Evolutionary conservation across 1,140 invertebrate species (phyloP).

Genomic region (Pachyrhynchus sulphureomaculatus): DNA sequence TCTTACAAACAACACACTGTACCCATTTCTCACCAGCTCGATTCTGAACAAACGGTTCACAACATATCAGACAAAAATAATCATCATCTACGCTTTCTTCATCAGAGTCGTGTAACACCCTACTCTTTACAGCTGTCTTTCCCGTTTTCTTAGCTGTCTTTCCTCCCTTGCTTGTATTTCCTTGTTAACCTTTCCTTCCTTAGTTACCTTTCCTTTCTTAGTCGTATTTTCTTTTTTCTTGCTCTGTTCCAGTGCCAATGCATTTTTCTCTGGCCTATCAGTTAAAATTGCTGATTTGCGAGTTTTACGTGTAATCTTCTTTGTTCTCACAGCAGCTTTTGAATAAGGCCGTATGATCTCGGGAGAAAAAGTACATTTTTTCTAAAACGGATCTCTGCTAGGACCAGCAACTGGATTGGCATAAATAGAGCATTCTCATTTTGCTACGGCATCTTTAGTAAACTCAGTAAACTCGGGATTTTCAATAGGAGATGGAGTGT

Average conservation of each 20-base stretch:
- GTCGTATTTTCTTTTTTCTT: background rate
- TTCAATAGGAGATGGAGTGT: too few relatives aligned
- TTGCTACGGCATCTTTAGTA: too few relatives aligned
- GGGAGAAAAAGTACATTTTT: background rate
- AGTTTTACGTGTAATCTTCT: background rate
- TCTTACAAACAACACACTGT: too few relatives aligned
- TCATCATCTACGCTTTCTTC: constrained; percentile 6
- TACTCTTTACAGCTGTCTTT: background rate
- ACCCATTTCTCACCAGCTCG: background rate
- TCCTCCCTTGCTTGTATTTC: too few relatives aligned
- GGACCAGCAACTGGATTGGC: too few relatives aligned
- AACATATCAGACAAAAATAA: constrained; percentile 7
- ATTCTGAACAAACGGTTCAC: background rate
- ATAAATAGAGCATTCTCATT: too few relatives aligned
- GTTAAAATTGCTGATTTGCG: background rate
- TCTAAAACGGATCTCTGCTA: background rate
- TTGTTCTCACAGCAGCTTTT: background rate
- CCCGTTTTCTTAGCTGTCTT: too few relatives aligned
- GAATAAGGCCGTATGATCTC: background rate
- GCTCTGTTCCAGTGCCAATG: too few relatives aligned
- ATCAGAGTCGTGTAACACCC: background rate
- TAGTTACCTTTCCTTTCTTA: too few relatives aligned
- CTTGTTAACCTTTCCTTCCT: too few relatives aligned
- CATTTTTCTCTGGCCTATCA: background rate
- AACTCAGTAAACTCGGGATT: too few relatives aligned